phyloP scores from a whole-genome alignment of 1,140 invertebrate genomes.

The Drosophila punjabiensis region DNA sequence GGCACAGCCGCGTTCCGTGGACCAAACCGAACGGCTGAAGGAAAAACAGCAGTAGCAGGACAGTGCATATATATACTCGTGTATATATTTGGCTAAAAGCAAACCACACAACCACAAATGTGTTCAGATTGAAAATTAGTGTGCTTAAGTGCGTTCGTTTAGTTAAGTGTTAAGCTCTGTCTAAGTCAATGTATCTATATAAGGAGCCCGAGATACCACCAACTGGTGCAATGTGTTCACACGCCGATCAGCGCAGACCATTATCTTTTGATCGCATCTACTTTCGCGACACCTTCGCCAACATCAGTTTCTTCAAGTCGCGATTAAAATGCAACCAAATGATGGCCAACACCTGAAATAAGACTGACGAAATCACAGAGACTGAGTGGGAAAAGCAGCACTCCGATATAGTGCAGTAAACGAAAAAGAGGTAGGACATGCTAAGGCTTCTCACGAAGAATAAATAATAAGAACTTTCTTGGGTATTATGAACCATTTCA shows the following conservation, averaged over 20 bases:
- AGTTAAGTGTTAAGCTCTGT: constrained; percentile 46
- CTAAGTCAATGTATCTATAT: constrained; percentile 49
- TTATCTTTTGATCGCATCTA: constrained; percentile 77
- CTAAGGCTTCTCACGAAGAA: background rate
- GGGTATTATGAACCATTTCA: no score
- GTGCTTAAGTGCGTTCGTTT: constrained; percentile 46
- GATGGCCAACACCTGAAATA: constrained; percentile 71
- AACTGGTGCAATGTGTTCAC: constrained; percentile 78
- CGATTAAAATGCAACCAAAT: constrained; percentile 74
- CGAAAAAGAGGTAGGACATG: constrained; percentile 21
- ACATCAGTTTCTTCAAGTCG: constrained; percentile 84
- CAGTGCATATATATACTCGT: constrained; percentile 29
- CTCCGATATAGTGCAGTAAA: constrained; percentile 39
- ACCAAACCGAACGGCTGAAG: constrained; percentile 48
- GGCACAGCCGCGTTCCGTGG: constrained; percentile 72
- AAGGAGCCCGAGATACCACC: constrained; percentile 41
- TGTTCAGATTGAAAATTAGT: constrained; percentile 46
- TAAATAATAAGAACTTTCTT: background rate
- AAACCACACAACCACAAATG: constrained; percentile 34
- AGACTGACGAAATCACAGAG: constrained; percentile 61
- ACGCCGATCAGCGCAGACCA: constrained; percentile 61
- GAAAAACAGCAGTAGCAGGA: constrained; percentile 33
- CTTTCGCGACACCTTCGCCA: constrained; percentile 83
- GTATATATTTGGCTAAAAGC: constrained; percentile 27
- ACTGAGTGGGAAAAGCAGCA: constrained; percentile 28